These are phyloP conservation scores for Mastomys natalensis DNA, from an alignment of 2,113 vertebrate genomes.

Conservation along the genomic window DNA sequence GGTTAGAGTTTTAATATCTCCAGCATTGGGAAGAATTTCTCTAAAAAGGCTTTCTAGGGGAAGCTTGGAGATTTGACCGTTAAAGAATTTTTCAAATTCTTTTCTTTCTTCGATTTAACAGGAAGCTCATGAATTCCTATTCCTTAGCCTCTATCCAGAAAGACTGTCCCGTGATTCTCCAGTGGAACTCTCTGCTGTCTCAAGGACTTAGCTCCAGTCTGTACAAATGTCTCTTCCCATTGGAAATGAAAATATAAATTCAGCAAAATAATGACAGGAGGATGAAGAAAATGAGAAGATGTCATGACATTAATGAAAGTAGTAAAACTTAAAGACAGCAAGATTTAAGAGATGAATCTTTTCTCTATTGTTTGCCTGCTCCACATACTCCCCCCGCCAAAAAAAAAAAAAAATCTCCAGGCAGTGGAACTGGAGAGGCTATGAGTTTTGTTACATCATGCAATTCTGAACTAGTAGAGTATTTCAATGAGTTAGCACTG, in stretches of 20 bases:
- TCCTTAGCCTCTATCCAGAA: too few species aligned
- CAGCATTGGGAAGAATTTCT: slow-evolving; percentile 41
- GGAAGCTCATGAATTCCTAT: too few species aligned
- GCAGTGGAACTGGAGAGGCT: not conserved
- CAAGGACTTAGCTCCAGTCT: too few species aligned
- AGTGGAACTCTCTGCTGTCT: too few species aligned
- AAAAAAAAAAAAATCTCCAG: not conserved
- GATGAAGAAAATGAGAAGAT: not conserved
- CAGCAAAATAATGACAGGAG: not conserved
- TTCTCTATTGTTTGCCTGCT: not conserved
- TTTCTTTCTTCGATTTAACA: slow-evolving; percentile 2
- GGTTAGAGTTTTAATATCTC: slow-evolving; percentile 64
- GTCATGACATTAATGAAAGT: not conserved
- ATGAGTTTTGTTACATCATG: not conserved
- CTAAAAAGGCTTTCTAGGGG: slow-evolving; percentile 38
- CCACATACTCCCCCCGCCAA: not conserved
- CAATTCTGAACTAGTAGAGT: not conserved
- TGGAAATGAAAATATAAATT: not conserved
- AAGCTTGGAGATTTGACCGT: not conserved
- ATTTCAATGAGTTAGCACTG: not conserved
- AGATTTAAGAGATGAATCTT: not conserved
- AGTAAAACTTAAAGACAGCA: not conserved
- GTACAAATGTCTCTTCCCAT: too few species aligned
- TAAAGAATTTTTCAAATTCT: not conserved
- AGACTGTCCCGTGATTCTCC: too few species aligned